phyloP scores from a whole-genome alignment of 2,113 vertebrate genomes.

The Xyliphius kryptos region DNA sequence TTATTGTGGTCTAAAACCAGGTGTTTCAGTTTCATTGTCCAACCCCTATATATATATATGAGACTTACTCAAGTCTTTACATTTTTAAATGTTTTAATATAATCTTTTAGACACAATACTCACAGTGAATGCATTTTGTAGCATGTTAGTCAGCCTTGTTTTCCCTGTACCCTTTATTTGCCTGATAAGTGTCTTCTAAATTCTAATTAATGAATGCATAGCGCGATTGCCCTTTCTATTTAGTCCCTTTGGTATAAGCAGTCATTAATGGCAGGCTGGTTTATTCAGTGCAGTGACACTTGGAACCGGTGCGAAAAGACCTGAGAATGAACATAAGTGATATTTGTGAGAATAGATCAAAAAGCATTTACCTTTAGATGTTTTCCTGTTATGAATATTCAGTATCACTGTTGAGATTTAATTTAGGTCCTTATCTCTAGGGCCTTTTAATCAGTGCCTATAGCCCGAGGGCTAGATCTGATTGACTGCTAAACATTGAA shows the following conservation, averaged over 20 bases:
- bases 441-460: slow-evolving; percentile 97
- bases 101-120: no score
- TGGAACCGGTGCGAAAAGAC: slow-evolving; percentile 65
- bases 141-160: slow-evolving; percentile 28
- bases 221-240: slow-evolving; percentile 71
- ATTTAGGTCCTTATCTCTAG: slow-evolving; percentile 94
- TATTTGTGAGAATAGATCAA: slow-evolving; percentile 73
- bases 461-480: slow-evolving; percentile 84
- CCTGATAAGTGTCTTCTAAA: slow-evolving; percentile 65
- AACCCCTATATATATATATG: no score
- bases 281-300: slow-evolving; percentile 59
- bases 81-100: no score
- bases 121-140: no score
- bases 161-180: slow-evolving; percentile 8
- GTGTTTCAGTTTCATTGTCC: no score
- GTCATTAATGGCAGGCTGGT: slow-evolving; percentile 67
- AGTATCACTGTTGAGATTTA: slow-evolving; percentile 98
- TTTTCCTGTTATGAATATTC: slow-evolving; percentile 94
- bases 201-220: slow-evolving; percentile 73
- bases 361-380: slow-evolving; percentile 89
- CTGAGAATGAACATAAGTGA: slow-evolving; percentile 73
- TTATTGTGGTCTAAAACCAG: no score
- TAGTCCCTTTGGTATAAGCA: slow-evolving; percentile 75
- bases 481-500: slow-evolving; percentile 90
- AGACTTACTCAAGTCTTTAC: no score